phyloP scores from a whole-genome alignment of 2,888 invertebrate species.

The Gryllus longicercus region DNA sequence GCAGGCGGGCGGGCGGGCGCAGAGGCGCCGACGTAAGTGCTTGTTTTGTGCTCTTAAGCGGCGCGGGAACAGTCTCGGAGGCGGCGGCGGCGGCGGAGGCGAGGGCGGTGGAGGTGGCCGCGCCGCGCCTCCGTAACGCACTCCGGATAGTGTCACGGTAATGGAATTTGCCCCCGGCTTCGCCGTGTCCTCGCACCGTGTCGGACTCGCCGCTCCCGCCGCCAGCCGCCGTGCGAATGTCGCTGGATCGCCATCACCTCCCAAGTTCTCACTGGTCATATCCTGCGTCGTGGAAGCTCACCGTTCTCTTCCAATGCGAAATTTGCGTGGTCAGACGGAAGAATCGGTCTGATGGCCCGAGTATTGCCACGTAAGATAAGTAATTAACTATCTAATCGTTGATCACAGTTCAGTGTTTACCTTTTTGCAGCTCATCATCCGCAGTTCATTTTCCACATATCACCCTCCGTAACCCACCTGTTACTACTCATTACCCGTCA shows the following conservation, averaged over 20 bases:
- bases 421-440: too few relatives aligned
- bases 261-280: too few relatives aligned
- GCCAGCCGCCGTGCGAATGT: background rate
- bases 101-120: background rate
- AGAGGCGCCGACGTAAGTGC: background rate
- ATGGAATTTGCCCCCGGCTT: conserved; percentile 1
- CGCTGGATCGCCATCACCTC: background rate
- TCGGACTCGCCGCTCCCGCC: background rate
- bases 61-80: background rate
- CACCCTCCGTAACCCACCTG: too few relatives aligned
- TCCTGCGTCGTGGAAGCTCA: too few relatives aligned
- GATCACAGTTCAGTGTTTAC: too few relatives aligned
- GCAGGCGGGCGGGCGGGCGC: background rate
- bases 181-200: background rate
- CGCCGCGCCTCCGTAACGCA: background rate
- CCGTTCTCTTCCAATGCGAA: too few relatives aligned
- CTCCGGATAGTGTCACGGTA: conserved; percentile 7
- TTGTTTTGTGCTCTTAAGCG: conserved; percentile 6
- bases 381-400: too few relatives aligned
- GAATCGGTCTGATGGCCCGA: too few relatives aligned
- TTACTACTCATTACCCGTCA: too few relatives aligned
- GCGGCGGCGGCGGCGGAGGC: background rate
- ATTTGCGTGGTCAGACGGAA: too few relatives aligned
- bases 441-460: too few relatives aligned
- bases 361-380: too few relatives aligned